Conservation (phyloP, 2,888 invertebrate species). For the Rhyacophila evoluta region DNA sequence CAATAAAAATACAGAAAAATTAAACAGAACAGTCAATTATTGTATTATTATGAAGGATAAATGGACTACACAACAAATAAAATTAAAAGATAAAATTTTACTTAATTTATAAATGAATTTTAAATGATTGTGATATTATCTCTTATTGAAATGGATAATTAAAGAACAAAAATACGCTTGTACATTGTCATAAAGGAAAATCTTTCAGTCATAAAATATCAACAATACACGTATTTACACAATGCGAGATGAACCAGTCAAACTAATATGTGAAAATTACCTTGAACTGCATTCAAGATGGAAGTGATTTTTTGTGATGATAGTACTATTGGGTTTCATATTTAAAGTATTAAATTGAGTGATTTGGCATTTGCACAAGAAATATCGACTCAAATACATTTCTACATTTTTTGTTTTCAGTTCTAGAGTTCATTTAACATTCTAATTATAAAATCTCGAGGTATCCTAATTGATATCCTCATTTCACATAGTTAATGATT, state of each 20-base stretch:
- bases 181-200: too few species aligned
- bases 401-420: neutral
- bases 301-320: too few species aligned
- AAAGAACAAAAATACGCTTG: too few species aligned
- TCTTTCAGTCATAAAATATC: too few species aligned
- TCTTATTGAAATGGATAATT: too few species aligned
- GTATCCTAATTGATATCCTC: neutral
- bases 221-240: too few species aligned
- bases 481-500: neutral
- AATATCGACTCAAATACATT: neutral
- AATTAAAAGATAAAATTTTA: neutral
- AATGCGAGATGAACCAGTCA: too few species aligned
- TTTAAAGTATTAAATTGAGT: too few species aligned
- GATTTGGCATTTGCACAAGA: neutral
- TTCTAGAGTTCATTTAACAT: neutral
- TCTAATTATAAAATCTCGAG: neutral
- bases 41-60: neutral
- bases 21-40: neutral
- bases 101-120: neutral
- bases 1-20: neutral
- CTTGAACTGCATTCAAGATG: too few species aligned
- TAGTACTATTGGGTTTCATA: too few species aligned
- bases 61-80: neutral
- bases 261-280: too few species aligned
- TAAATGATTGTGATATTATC: too few species aligned